Evolutionary conservation across 1,140 invertebrate genomes (phyloP).

Genomic region (Temnothorax longispinosus): DNA sequence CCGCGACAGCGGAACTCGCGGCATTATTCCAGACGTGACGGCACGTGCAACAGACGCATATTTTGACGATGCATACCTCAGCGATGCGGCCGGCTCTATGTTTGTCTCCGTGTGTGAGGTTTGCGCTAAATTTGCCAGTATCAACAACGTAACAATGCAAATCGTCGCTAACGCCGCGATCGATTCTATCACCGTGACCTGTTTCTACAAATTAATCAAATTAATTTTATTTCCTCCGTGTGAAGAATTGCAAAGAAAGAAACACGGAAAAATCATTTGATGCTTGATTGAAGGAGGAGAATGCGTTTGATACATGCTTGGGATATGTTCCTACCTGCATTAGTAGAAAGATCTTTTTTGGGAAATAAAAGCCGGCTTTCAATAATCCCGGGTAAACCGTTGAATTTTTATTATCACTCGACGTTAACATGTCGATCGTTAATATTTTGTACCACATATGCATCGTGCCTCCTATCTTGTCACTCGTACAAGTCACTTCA

Average conservation of each 20-base stretch:
- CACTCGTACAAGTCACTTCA: background rate
- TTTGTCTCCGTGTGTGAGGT: constrained; percentile 42
- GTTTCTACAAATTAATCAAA: constrained; percentile 51
- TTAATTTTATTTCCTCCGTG: background rate
- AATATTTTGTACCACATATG: background rate
- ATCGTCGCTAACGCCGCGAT: constrained; percentile 16
- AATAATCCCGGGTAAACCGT: background rate
- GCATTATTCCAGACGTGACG: background rate
- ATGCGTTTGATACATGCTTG: background rate
- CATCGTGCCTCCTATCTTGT: background rate
- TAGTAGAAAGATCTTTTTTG: constrained; percentile 5
- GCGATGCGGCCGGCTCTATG: constrained; percentile 34
- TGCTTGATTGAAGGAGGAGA: background rate
- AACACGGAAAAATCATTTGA: background rate
- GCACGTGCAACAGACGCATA: background rate
- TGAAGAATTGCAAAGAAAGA: background rate
- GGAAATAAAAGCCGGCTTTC: background rate
- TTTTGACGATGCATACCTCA: constrained; percentile 19
- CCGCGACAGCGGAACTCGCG: constrained; percentile 19
- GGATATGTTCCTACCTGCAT: constrained; percentile 27
- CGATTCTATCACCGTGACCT: constrained; percentile 51
- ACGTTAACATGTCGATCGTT: background rate
- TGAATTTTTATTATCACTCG: background rate
- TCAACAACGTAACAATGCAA: constrained; percentile 53
- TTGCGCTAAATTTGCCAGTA: constrained; percentile 43